Conservation (phyloP, 2,888 invertebrate genomes). For the Bibio marci region DNA sequence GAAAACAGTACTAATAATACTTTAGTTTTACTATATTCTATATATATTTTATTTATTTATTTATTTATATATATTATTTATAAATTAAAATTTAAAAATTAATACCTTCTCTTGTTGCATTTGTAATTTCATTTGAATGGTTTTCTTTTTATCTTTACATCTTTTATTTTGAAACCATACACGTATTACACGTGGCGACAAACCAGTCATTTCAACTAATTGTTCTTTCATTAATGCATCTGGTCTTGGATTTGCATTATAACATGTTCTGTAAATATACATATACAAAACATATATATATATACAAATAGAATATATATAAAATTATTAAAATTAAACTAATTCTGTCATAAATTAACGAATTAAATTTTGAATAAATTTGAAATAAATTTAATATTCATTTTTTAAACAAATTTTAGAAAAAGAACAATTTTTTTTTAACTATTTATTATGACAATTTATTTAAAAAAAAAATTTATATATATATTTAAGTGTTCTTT, state of each 20-base stretch:
- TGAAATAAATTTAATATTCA: no score
- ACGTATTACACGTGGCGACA: conserved; percentile 92
- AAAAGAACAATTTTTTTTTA: no score
- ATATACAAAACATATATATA: neutral
- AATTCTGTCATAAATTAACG: neutral
- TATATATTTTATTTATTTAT: neutral
- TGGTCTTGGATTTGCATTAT: conserved; percentile 93
- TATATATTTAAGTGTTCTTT: no score
- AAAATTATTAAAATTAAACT: neutral
- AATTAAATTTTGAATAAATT: neutral
- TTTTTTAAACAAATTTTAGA: no score
- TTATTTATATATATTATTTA: no score
- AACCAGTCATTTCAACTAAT: conserved; percentile 94
- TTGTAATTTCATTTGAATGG: conserved; percentile 90
- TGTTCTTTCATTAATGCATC: conserved; percentile 99
- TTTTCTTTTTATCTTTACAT: conserved; percentile 95
- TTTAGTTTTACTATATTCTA: conserved; percentile 23
- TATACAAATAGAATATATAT: neutral
- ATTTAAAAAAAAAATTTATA: no score
- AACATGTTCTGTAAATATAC: conserved; percentile 57
- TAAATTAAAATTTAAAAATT: no score
- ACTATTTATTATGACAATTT: no score
- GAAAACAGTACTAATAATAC: conserved; percentile 32
- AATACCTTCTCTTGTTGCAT: conserved; percentile 94
- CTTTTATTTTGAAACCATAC: conserved; percentile 99